Conservation (phyloP, 2,888 invertebrate genomes). For the Pasiphila rectangulata region DNA sequence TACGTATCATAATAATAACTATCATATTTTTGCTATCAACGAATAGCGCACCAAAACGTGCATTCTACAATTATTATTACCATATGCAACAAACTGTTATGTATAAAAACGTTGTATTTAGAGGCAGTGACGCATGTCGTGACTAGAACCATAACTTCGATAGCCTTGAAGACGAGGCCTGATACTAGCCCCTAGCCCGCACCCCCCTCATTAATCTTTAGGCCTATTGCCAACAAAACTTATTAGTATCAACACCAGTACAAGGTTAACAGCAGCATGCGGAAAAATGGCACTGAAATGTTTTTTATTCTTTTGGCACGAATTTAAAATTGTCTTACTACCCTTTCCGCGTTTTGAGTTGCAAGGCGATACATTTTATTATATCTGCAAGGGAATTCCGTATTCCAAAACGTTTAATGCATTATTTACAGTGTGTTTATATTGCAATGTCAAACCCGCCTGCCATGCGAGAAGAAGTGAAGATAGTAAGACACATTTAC, state of each 20-base stretch:
- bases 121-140: slow-evolving; percentile 12
- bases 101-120: background rate
- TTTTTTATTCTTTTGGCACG: background rate
- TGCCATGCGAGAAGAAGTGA: too few relatives aligned
- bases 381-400: too few relatives aligned
- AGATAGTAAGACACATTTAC: too few relatives aligned
- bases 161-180: slow-evolving; percentile 15
- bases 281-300: background rate
- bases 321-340: background rate
- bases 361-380: too few relatives aligned
- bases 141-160: slow-evolving; percentile 15
- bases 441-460: too few relatives aligned
- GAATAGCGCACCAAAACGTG: too few relatives aligned
- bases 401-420: too few relatives aligned
- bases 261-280: background rate
- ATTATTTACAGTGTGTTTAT: too few relatives aligned
- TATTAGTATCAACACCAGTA: slow-evolving; percentile 6
- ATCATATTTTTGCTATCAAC: too few relatives aligned
- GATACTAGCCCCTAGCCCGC: slow-evolving; percentile 13
- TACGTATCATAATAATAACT: too few relatives aligned
- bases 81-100: background rate
- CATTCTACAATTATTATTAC: background rate
- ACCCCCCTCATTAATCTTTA: slow-evolving; percentile 21
- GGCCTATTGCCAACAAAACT: slow-evolving; percentile 3
- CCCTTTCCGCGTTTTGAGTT: too few relatives aligned